Evolutionary conservation across 2,888 invertebrate genomes (phyloP), one percentile per base, ranked within the genome.

Genomic region (Lochmaea capreae): DNA sequence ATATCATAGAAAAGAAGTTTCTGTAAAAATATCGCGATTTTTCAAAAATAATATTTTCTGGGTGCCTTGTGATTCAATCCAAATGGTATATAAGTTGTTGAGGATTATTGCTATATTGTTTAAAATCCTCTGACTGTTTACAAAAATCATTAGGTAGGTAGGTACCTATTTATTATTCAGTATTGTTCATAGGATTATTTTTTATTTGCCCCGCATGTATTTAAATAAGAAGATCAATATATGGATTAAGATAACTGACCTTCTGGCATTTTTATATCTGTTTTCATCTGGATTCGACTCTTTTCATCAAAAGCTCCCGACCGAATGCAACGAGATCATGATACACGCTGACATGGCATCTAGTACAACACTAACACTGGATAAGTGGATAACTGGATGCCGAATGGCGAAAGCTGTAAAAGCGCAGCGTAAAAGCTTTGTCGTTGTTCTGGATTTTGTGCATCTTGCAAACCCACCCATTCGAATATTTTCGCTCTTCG

Each of bases 181-280:
- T 12, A 46, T 12, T 46, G 12, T 12, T 43, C 3, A 43, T 43
- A 43, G 43, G 10, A 3, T 43, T 43, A 12, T 43, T 46, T 14
- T 46, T 39, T 39, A 39, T 39, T 39, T 1, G 8, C 33, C 9
- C 8, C 33, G 8, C 33, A 39, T 39, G 8, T 39, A 39, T n/a
- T 52, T 16, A 16, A 52, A 14, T 52, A n/a, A 49, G 14, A n/a
- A 52, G n/a, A 52, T 5, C 8, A 16, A 16, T 16, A 54, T 54
- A 16, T 54, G 5, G 54, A 49, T 49, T n/a, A 61, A 63, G 58
- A 46, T 39, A 72, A 76, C 76, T 76, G 76, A 76, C 76, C 76
- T 76, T 76, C 76, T 72, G 70, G 67, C 76, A 76, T 76, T 61
- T 69, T 74, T 72, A 52, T 57, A 18, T 61, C 22, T 3, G 16